phyloP scores from a whole-genome alignment of 2,797 vertebrate species.

The Liasis olivaceus region DNA sequence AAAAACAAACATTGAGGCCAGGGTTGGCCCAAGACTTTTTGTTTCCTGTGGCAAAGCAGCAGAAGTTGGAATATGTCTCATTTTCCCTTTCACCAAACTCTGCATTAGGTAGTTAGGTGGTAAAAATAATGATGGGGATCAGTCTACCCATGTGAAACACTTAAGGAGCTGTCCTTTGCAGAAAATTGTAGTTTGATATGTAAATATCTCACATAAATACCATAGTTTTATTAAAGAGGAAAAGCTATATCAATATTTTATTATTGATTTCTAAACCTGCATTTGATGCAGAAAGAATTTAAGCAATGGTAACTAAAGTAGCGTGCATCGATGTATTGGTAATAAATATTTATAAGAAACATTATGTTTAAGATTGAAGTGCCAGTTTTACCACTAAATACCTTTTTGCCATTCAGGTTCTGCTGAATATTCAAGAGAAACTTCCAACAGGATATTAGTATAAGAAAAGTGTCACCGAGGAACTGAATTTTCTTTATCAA shows the following conservation, averaged over 20 bases:
- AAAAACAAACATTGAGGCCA: neutral
- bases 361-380: neutral
- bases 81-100: neutral
- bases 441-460: neutral
- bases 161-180: neutral
- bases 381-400: neutral
- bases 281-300: neutral
- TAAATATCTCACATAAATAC: neutral
- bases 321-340: neutral
- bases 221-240: neutral
- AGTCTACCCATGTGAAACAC: neutral
- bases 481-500: neutral
- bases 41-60: neutral
- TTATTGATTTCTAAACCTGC: neutral
- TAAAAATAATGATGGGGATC: neutral
- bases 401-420: neutral
- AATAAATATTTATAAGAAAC: neutral
- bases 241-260: neutral
- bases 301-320: neutral
- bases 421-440: neutral
- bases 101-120: neutral
- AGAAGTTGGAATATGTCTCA: neutral
- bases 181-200: neutral
- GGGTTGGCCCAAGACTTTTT: neutral
- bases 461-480: neutral